Evolutionary conservation across 1,140 invertebrate genomes (phyloP).

Genomic region (Chelonus insularis): DNA sequence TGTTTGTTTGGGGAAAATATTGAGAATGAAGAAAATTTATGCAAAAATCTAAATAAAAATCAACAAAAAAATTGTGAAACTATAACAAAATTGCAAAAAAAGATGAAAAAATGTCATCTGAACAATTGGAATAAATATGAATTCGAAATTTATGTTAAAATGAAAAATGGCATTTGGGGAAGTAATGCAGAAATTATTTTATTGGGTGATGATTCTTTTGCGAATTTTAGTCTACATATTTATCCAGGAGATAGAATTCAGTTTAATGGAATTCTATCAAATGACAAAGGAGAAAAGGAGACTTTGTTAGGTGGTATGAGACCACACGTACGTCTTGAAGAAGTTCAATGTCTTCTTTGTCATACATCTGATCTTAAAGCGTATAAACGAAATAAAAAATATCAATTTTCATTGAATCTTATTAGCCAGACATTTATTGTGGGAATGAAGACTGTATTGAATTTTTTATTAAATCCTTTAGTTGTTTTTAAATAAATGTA

Average conservation of each 20-base stretch:
- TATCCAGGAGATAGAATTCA: conserved; percentile 71
- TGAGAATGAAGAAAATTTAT: conserved; percentile 49
- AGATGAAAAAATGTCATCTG: conserved; percentile 68
- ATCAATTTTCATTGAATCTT: conserved; percentile 56
- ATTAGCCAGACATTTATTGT: conserved; percentile 64
- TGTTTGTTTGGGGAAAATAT: conserved; percentile 72
- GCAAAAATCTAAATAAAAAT: conserved; percentile 55
- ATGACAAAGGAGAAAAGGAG: conserved; percentile 48
- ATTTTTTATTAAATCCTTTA: conserved; percentile 75
- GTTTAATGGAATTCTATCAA: conserved; percentile 67
- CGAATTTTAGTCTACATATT: conserved; percentile 71
- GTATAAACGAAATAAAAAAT: conserved; percentile 55
- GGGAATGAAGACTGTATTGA: conserved; percentile 72
- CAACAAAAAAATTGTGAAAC: conserved; percentile 61
- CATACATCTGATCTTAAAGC: conserved; percentile 61
- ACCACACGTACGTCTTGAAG: conserved; percentile 64
- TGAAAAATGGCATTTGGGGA: conserved; percentile 69
- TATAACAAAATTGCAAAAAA: conserved; percentile 58
- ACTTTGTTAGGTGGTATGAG: conserved; percentile 62
- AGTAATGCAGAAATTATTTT: conserved; percentile 66
- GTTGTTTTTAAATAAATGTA: conserved; percentile 75
- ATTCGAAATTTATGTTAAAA: conserved; percentile 70
- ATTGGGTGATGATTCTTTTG: conserved; percentile 66
- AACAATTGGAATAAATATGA: conserved; percentile 71
- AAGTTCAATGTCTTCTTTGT: conserved; percentile 70